Conservation (phyloP, 2,888 invertebrate genomes). For the Eupithecia abbreviata region DNA sequence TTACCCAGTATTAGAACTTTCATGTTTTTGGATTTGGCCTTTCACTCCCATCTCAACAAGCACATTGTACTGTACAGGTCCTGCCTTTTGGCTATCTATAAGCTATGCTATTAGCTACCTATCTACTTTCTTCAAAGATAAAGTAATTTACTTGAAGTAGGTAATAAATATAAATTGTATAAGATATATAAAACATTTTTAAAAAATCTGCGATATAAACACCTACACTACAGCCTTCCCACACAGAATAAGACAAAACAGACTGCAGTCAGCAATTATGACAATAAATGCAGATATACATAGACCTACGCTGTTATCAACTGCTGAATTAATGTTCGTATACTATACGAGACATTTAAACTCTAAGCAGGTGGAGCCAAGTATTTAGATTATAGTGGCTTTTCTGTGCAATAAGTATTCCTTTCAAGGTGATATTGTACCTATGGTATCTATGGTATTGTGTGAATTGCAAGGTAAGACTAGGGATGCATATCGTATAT, state of each 20-base stretch:
- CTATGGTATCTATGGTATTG: slow-evolving; percentile 9
- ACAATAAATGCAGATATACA: not conserved
- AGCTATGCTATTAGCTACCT: not conserved
- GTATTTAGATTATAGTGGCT: slow-evolving; percentile 29
- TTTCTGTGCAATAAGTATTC: slow-evolving; percentile 18
- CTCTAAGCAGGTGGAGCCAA: slow-evolving; percentile 20
- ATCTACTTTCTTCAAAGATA: not conserved
- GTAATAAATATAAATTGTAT: not conserved
- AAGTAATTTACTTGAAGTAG: not conserved
- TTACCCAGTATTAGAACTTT: too few species aligned
- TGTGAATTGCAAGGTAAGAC: not conserved
- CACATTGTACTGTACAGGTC: too few species aligned
- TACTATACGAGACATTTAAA: not conserved
- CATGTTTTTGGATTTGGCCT: too few species aligned
- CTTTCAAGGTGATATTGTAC: slow-evolving; percentile 20
- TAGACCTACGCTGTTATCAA: slow-evolving; percentile 18
- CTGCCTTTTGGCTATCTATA: too few species aligned
- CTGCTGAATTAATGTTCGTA: slow-evolving; percentile 7
- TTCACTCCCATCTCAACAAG: too few species aligned
- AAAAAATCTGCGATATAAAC: not conserved
- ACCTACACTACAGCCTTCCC: not conserved
- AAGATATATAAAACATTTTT: not conserved
- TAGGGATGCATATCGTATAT: slow-evolving; percentile 10
- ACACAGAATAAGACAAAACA: slow-evolving; percentile 4
- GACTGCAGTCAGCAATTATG: not conserved